A percentile compares a stretch with the other conserved stretches of the same genome.
Evolutionary conservation across 2,113 vertebrate species (phyloP).

Genomic region (Nematolebias whitei): DNA sequence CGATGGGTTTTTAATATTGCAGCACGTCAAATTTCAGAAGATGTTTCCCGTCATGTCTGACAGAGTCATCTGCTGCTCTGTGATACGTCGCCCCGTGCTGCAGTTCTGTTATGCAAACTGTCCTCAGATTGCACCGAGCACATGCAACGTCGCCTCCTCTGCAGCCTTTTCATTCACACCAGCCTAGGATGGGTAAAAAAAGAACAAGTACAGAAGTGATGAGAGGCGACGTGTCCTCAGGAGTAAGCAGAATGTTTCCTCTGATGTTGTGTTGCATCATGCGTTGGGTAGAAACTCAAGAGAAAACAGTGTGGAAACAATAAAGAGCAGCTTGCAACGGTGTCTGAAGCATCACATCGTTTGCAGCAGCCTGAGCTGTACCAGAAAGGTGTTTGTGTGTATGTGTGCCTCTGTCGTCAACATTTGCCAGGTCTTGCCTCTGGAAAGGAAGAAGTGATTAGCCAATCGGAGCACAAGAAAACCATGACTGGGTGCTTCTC

Average conservation of each 20-base stretch:
- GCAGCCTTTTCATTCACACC: slow-evolving; percentile 12
- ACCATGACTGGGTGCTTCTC: slow-evolving; percentile 39
- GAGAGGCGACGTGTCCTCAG: not conserved
- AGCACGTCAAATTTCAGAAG: slow-evolving; percentile 3
- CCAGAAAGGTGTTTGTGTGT: not conserved
- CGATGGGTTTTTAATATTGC: too few relatives aligned
- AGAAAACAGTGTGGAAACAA: slow-evolving; percentile 7
- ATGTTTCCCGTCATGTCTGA: not conserved
- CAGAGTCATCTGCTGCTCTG: not conserved
- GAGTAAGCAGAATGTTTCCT: slow-evolving; percentile 13
- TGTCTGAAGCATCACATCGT: slow-evolving; percentile 5
- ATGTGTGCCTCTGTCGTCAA: slow-evolving; percentile 55
- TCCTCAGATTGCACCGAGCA: not conserved
- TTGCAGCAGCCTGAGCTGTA: slow-evolving; percentile 10
- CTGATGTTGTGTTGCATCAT: not conserved
- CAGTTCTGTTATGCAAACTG: slow-evolving; percentile 8
- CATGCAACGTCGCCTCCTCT: not conserved
- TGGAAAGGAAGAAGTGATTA: slow-evolving; percentile 31
- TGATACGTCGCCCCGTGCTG: slow-evolving; percentile 8
- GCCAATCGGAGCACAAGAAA: slow-evolving; percentile 62
- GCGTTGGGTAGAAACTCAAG: not conserved
- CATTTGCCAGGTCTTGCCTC: slow-evolving; percentile 55
- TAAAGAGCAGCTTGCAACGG: not conserved
- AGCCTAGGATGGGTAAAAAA: not conserved
- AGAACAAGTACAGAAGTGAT: not conserved